A percentile compares a stretch with the other conserved stretches of the same genome.
Conservation (phyloP, 2,113 vertebrate genomes). For the Archocentrus centrarchus region DNA sequence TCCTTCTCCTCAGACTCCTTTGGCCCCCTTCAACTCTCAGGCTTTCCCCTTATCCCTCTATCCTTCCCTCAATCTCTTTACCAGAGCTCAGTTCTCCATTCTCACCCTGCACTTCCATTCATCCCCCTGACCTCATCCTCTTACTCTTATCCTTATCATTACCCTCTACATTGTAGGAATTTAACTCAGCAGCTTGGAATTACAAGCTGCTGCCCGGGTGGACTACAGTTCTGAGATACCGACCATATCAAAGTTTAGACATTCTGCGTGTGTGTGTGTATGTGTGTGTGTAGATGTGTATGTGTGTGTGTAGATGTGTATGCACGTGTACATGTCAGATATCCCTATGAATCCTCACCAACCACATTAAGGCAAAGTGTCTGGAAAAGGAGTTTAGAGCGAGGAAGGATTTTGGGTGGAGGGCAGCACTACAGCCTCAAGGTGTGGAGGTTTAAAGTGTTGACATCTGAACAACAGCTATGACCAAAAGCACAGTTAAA, state of each 20-base stretch:
- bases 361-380: slow-evolving; percentile 13
- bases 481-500: slow-evolving; percentile 3
- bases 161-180: slow-evolving; percentile 67
- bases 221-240: slow-evolving; percentile 41
- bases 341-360: background rate
- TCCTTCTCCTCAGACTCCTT: slow-evolving; percentile 22
- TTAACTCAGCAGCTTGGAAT: slow-evolving; percentile 66
- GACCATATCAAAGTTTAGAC: slow-evolving; percentile 45
- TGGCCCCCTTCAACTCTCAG: slow-evolving; percentile 46
- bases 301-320: background rate
- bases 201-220: slow-evolving; percentile 51
- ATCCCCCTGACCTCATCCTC: slow-evolving; percentile 72
- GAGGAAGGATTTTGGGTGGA: background rate
- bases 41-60: slow-evolving; percentile 52
- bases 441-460: slow-evolving; percentile 20
- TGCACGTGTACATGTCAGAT: background rate
- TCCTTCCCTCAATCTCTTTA: slow-evolving; percentile 54
- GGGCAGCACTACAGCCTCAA: background rate
- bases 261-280: background rate
- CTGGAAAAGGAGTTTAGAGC: slow-evolving; percentile 24
- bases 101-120: slow-evolving; percentile 48
- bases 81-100: slow-evolving; percentile 43
- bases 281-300: background rate
- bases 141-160: slow-evolving; percentile 73
- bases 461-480: slow-evolving; percentile 15